A percentile compares a stretch with the other conserved stretches of the same genome.
These are phyloP conservation scores for Poeciliopsis turrubarensis DNA, from an alignment of 2,113 vertebrate genomes.

Conservation along the genomic window DNA sequence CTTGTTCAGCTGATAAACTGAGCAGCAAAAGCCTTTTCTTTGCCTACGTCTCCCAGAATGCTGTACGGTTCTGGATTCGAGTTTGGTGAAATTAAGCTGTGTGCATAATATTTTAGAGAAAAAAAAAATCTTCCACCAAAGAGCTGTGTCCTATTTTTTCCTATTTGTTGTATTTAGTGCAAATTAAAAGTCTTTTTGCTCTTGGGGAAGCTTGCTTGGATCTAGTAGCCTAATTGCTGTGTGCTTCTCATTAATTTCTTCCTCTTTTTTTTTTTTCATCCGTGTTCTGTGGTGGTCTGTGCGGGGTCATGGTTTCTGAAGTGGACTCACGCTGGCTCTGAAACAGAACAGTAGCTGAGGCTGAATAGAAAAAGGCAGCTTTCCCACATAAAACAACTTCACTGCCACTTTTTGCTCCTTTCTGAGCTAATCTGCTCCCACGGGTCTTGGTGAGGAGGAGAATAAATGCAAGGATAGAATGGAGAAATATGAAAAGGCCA, in stretches of 20 bases:
- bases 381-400: conserved; percentile 53
- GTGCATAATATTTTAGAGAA: background rate
- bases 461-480: conserved; percentile 42
- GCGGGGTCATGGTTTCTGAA: conserved; percentile 11
- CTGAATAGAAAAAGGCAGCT: conserved; percentile 21
- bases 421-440: conserved; percentile 29
- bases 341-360: conserved; percentile 19
- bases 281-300: conserved; percentile 3
- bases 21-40: too few relatives aligned
- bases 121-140: background rate
- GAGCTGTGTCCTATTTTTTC: background rate
- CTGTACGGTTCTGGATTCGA: too few relatives aligned
- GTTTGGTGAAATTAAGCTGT: background rate
- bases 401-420: conserved; percentile 2
- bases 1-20: too few relatives aligned
- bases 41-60: too few relatives aligned
- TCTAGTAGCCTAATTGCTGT: background rate
- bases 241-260: too few relatives aligned
- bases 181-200: background rate
- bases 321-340: conserved; percentile 45
- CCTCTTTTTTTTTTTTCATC: too few relatives aligned
- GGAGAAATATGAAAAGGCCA: conserved; percentile 57
- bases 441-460: conserved; percentile 23
- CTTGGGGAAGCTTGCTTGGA: background rate
- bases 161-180: background rate